These are phyloP conservation scores for Adineta ricciae DNA, from an alignment of 2,888 invertebrate genomes.

Conservation along the genomic window DNA sequence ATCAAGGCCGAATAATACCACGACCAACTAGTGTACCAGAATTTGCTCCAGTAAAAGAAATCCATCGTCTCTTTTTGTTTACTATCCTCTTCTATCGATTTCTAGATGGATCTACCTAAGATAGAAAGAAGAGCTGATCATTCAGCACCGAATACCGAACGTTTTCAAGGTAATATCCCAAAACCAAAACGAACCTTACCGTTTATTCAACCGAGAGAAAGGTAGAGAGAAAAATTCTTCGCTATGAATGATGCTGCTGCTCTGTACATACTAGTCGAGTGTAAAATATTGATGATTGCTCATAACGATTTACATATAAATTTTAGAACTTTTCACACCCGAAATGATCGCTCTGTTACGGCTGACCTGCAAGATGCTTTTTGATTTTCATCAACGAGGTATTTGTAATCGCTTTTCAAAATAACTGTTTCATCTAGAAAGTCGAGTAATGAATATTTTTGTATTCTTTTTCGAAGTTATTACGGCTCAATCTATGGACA, in stretches of 20 bases:
- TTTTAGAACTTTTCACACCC: conserved; percentile 1
- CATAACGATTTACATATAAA: background rate
- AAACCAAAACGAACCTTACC: background rate
- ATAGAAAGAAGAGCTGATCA: no score
- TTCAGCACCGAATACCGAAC: background rate
- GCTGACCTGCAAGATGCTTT: conserved; percentile 5
- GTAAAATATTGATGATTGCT: background rate
- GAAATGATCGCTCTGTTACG: conserved; percentile 20
- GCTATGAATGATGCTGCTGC: background rate
- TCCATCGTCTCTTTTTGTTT: background rate
- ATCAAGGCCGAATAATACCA: no score
- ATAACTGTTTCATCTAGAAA: no score
- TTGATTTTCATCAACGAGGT: conserved; percentile 7
- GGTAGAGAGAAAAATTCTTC: background rate
- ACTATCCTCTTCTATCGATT: no score
- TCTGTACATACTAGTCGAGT: background rate
- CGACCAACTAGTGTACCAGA: background rate
- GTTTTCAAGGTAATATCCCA: background rate
- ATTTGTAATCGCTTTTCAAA: background rate
- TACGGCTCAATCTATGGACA: background rate
- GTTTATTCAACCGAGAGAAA: background rate
- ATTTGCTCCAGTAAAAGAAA: background rate
- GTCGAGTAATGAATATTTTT: no score
- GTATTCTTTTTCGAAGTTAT: background rate
- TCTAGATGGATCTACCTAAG: no score